Percentiles rank a stretch among this genome's conserved stretches.
These are phyloP conservation scores for Edolisoma coerulescens DNA, from an alignment of 2,113 vertebrate genomes.

Conservation along the genomic window DNA sequence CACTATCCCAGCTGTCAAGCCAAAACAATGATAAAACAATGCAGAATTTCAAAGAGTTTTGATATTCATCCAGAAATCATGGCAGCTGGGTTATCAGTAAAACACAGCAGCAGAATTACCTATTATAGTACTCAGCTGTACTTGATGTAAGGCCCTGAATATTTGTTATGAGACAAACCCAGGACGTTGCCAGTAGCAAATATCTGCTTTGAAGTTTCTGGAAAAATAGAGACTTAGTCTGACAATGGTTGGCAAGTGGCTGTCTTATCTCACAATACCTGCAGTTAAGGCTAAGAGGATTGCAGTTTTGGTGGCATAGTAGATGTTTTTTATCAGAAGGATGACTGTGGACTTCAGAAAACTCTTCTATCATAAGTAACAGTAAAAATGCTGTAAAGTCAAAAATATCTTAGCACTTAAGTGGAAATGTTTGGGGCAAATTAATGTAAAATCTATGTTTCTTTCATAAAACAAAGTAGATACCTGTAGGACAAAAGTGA, in stretches of 20 bases:
- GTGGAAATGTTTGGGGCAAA: background rate
- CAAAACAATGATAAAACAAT: background rate
- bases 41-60: background rate
- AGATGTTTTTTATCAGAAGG: background rate
- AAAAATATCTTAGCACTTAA: background rate
- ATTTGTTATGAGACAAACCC: background rate
- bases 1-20: background rate
- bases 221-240: conserved; percentile 5
- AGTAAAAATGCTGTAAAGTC: background rate
- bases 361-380: background rate
- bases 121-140: background rate
- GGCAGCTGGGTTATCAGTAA: conserved; percentile 40
- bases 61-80: conserved; percentile 19
- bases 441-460: background rate
- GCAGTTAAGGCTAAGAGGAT: conserved; percentile 25
- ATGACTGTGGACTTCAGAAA: background rate
- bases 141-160: background rate
- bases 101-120: background rate
- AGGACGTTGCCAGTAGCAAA: background rate
- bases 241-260: background rate
- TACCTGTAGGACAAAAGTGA: fast-evolving
- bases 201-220: conserved; percentile 27
- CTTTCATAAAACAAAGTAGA: background rate
- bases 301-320: background rate
- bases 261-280: conserved; percentile 5